These are phyloP conservation scores for Helicolenus hilgendorfi DNA, from an alignment of 2,797 vertebrate genomes.

Conservation along the genomic window DNA sequence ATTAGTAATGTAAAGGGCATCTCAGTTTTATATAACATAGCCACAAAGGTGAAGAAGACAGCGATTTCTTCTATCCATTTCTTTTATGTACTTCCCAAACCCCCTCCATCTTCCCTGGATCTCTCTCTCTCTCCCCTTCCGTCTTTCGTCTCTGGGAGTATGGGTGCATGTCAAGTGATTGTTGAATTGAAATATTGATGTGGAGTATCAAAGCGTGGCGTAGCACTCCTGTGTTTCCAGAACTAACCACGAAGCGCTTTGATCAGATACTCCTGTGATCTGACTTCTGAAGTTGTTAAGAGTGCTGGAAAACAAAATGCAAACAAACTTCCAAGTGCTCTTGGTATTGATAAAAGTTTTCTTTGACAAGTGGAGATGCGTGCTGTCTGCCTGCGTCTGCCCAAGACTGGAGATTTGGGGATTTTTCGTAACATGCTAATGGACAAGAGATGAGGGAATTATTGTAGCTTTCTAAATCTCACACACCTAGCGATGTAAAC, in stretches of 20 bases:
- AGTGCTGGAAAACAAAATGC: conserved; percentile 93
- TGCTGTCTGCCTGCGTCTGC: conserved; percentile 69
- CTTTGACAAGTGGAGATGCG: conserved; percentile 88
- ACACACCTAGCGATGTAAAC: conserved; percentile 48
- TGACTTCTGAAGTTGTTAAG: conserved; percentile 95
- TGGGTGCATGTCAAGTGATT: conserved; percentile 93
- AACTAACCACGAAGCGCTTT: conserved; percentile 93
- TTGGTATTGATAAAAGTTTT: conserved; percentile 93
- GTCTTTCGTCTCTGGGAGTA: conserved; percentile 90
- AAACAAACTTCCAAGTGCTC: conserved; percentile 94
- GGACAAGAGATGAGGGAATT: conserved; percentile 85
- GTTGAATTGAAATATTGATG: conserved; percentile 95
- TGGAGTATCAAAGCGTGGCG: conserved; percentile 93
- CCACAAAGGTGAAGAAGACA: conserved; percentile 66
- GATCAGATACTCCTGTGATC: conserved; percentile 93
- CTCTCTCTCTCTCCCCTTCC: conserved; percentile 79
- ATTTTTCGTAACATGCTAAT: conserved; percentile 79
- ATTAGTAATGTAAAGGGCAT: conserved; percentile 15
- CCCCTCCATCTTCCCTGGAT: conserved; percentile 55
- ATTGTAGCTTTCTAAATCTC: conserved; percentile 60
- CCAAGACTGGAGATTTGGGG: conserved; percentile 81
- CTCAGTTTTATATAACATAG: conserved; percentile 33
- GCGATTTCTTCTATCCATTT: conserved; percentile 65
- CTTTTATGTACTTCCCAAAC: conserved; percentile 65
- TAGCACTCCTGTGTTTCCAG: conserved; percentile 93